Evolutionary conservation across 1,140 invertebrate genomes (phyloP).

Genomic region (Mactra quadrangularis): DNA sequence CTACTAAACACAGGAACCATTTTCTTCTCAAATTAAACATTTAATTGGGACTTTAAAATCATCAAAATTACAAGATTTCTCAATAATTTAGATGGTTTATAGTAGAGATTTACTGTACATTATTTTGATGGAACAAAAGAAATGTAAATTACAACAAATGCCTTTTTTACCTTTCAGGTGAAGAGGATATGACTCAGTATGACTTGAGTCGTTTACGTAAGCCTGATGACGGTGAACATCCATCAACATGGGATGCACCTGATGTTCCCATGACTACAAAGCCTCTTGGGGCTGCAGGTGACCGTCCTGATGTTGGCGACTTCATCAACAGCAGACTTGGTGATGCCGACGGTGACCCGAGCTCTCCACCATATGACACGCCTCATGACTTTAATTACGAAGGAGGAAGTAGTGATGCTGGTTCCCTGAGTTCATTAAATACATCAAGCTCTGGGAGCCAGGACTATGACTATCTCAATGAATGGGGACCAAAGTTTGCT

Average conservation of each 20-base stretch:
- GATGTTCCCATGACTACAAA: slow-evolving; percentile 38
- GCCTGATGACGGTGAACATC: slow-evolving; percentile 66
- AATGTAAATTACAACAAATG: no score
- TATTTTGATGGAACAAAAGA: no score
- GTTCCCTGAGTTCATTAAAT: slow-evolving; percentile 95
- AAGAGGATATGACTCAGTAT: slow-evolving; percentile 99
- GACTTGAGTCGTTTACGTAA: slow-evolving; percentile 98
- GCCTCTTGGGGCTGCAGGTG: slow-evolving; percentile 62
- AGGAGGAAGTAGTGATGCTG: slow-evolving; percentile 98
- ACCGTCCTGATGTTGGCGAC: slow-evolving; percentile 96
- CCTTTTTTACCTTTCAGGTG: no score
- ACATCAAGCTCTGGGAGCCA: slow-evolving; percentile 96
- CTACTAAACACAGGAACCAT: no score
- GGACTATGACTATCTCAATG: slow-evolving; percentile 98
- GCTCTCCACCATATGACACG: slow-evolving; percentile 98
- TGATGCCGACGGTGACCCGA: slow-evolving; percentile 96
- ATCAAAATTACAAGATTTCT: no score
- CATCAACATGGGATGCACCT: slow-evolving; percentile 60
- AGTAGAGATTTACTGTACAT: no score
- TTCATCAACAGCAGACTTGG: slow-evolving; percentile 98
- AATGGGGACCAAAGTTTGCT: slow-evolving; percentile 98
- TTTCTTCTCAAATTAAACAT: no score
- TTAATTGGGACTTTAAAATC: no score
- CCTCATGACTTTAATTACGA: slow-evolving; percentile 98
- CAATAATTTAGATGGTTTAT: no score